phyloP scores from a whole-genome alignment of 2,797 vertebrate species.

The Podarcis siculus region DNA sequence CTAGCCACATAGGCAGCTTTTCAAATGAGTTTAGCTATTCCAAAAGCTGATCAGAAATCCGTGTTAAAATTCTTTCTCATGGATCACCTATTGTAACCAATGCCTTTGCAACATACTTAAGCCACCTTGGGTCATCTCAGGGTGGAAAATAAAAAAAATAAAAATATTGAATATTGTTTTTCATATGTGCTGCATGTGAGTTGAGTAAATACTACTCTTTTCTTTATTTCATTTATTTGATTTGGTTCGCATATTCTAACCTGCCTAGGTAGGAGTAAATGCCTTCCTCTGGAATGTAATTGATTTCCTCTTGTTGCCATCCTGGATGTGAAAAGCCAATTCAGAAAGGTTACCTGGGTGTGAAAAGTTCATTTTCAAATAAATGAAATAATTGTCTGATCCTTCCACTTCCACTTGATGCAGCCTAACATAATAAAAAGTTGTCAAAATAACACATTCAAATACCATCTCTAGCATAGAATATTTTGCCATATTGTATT shows the following conservation, averaged over 20 bases:
- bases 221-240: not conserved
- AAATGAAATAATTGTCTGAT: not conserved
- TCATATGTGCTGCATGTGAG: not conserved
- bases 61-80: not conserved
- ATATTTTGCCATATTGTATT: not conserved
- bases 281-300: not conserved
- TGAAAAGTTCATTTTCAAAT: not conserved
- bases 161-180: not conserved
- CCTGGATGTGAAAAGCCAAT: not conserved
- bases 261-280: not conserved
- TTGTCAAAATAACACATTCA: not conserved
- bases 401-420: not conserved
- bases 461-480: not conserved
- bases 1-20: not conserved
- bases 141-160: not conserved
- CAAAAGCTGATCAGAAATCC: not conserved
- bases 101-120: not conserved
- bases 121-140: not conserved
- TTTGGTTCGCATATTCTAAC: not conserved
- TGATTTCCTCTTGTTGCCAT: not conserved
- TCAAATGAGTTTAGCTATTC: constrained; percentile 14
- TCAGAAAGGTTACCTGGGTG: not conserved
- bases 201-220: not conserved
- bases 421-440: not conserved
- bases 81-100: not conserved